Evolutionary conservation across 2,797 vertebrate species (phyloP).

Genomic region (Myotis vivesi): DNA sequence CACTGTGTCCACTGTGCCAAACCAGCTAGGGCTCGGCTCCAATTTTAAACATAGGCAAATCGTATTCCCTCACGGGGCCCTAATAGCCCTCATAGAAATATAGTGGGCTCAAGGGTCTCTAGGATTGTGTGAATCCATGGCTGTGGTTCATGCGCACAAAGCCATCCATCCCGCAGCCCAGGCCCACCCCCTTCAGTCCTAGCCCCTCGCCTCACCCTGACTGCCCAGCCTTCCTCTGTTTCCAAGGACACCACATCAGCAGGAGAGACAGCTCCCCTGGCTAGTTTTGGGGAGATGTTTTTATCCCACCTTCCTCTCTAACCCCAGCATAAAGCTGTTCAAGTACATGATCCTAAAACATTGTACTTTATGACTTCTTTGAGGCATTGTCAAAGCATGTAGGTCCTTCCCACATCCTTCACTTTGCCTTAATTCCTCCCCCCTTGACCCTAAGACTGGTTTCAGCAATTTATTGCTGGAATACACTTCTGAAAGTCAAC

Average conservation of each 20-base stretch:
- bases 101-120: fast-evolving
- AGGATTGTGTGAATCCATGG: background rate
- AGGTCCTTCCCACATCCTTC: background rate
- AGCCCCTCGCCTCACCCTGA: background rate
- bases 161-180: background rate
- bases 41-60: background rate
- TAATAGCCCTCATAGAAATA: background rate
- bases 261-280: background rate
- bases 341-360: background rate
- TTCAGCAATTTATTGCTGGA: background rate
- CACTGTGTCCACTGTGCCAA: background rate
- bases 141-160: background rate
- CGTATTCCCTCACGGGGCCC: too few relatives aligned
- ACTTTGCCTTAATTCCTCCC: background rate
- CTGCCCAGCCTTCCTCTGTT: background rate
- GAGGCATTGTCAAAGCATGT: background rate
- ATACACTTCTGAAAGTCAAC: slow-evolving; percentile 22
- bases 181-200: fast-evolving
- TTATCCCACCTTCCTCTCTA: background rate
- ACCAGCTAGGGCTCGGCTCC: background rate
- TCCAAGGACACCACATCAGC: background rate
- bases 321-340: background rate
- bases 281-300: background rate
- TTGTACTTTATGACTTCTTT: background rate
- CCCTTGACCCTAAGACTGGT: background rate